Conservation (phyloP, 1,140 invertebrate species). For the Pseudomyrmex cubaensis region DNA sequence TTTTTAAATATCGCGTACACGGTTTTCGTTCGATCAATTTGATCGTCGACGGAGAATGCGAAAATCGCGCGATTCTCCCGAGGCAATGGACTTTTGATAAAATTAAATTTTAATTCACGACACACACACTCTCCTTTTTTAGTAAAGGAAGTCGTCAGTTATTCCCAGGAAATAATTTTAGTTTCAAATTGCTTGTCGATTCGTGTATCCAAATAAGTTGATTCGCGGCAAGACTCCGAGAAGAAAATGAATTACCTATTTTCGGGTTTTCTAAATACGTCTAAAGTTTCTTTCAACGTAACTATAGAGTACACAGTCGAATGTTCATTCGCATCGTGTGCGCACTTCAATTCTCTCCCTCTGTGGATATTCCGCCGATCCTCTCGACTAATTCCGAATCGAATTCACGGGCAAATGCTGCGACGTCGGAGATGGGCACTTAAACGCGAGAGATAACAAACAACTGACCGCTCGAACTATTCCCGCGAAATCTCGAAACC, state of each 20-base stretch:
- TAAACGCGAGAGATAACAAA: no score
- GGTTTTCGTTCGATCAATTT: background rate
- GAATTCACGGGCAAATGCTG: background rate
- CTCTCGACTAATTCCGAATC: background rate
- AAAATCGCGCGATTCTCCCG: constrained; percentile 15
- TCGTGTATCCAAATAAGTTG: constrained; percentile 11
- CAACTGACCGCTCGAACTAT: background rate
- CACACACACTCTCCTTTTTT: constrained; percentile 16
- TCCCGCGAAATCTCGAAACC: constrained; percentile 14
- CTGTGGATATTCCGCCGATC: background rate
- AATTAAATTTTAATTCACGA: constrained; percentile 33
- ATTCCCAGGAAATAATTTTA: constrained; percentile 48
- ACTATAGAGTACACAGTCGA: background rate
- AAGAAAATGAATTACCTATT: constrained; percentile 16
- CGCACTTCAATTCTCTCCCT: background rate
- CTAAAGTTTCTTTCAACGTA: background rate
- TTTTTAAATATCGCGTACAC: background rate
- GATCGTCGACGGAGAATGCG: background rate
- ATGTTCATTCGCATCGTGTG: background rate
- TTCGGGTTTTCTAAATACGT: constrained; percentile 19
- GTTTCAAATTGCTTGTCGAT: constrained; percentile 8
- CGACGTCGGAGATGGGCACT: background rate
- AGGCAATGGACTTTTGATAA: background rate
- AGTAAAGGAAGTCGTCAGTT: background rate
- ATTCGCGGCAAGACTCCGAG: background rate